phyloP scores from a whole-genome alignment of 1,140 invertebrate genomes.

The Cydia fagiglandana region DNA sequence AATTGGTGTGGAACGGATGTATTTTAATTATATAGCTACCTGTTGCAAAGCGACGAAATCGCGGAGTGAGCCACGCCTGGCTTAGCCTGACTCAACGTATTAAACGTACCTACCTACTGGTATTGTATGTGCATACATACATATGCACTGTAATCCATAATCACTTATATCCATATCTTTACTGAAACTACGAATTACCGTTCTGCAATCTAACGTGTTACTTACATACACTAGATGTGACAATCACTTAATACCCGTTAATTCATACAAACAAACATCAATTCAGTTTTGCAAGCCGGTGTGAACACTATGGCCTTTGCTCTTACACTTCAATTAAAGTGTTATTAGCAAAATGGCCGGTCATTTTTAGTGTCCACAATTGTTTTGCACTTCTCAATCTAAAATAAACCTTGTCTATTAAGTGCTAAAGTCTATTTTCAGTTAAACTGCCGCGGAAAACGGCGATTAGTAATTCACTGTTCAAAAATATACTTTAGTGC shows the following conservation, averaged over 20 bases:
- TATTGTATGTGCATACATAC: not conserved
- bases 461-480: too few species aligned
- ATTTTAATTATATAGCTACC: too few species aligned
- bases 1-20: too few species aligned
- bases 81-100: too few species aligned
- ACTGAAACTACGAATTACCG: not conserved
- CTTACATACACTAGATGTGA: conserved; percentile 1
- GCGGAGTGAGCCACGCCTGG: too few species aligned
- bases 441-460: not conserved
- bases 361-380: conserved; percentile 2
- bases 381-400: not conserved
- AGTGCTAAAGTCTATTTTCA: not conserved
- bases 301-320: conserved; percentile 5
- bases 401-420: not conserved
- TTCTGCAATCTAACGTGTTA: not conserved
- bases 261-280: conserved; percentile 1
- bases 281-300: conserved; percentile 5
- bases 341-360: conserved; percentile 3
- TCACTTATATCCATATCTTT: not conserved
- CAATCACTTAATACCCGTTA: conserved; percentile 17
- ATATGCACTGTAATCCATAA: not conserved
- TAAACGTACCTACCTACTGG: too few species aligned
- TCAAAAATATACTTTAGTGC: too few species aligned
- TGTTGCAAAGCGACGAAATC: too few species aligned
- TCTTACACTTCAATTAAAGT: conserved; percentile 24